Percentiles rank a stretch among this genome's conserved stretches.
Conservation (phyloP, 2,888 invertebrate species). For the Noctuana brunneofusca region DNA sequence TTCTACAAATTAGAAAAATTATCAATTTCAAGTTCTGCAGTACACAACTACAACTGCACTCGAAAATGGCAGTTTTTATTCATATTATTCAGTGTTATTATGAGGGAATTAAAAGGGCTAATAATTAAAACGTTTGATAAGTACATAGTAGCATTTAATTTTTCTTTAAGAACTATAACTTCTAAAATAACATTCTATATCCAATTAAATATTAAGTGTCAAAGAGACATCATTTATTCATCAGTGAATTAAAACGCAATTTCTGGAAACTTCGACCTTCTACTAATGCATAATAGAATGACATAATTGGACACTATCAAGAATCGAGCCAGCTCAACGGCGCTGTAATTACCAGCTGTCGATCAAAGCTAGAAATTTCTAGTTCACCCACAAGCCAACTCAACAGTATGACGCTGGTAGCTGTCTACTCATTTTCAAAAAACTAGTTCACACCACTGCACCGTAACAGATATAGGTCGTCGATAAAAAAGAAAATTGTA, state of each 20-base stretch:
- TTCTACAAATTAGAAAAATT: too few species aligned
- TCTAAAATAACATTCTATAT: too few species aligned
- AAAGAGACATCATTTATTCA: neutral
- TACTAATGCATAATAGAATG: neutral
- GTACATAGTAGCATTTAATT: too few species aligned
- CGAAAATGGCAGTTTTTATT: too few species aligned
- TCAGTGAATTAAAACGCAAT: neutral
- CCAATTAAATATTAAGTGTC: too few species aligned
- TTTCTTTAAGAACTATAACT: too few species aligned
- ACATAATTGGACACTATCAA: neutral
- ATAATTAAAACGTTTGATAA: too few species aligned
- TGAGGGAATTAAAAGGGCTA: too few species aligned
- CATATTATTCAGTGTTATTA: too few species aligned
- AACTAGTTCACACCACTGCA: neutral
- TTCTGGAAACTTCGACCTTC: neutral
- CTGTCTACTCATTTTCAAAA: neutral
- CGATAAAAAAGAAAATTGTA: neutral
- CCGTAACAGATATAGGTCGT: neutral
- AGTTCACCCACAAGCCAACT: conserved; percentile 5
- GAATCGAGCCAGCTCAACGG: neutral
- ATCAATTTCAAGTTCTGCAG: too few species aligned
- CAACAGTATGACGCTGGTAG: neutral
- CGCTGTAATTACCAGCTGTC: conserved; percentile 10
- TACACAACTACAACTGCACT: too few species aligned
- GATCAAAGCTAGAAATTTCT: conserved; percentile 19